Base-by-base conservation (phyloP, 2,113 vertebrate genomes). In the Grammomys dolichurus region DNA sequence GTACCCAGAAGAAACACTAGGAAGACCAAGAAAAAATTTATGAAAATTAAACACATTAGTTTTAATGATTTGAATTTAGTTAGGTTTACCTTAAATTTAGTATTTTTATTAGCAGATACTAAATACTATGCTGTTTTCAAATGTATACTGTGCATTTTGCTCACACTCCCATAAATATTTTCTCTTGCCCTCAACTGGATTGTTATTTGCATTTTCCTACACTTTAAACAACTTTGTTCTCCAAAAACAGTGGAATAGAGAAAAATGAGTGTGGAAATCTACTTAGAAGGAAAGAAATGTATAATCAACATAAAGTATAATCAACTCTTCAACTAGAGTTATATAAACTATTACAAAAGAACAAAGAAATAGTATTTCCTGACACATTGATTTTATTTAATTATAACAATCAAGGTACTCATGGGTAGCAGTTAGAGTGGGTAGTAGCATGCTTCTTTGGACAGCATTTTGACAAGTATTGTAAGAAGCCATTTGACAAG, bases 351-450 rank as follows among this genome's bases (percentile, higher is more conserved):
- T 77, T 81, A 86, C 92, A 77, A 82, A 94, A 80, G 46, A 77
- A 70, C 9, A 90, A 58, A 58, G 16, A 58, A 22, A 26, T 77
- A 67, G 46, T 87, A 54, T 88, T 93, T 90, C 24, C 65, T 26
- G 92, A 91, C 17, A 72, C 77, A 94, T 48, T 93, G 63, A 60
- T 90, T 81, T 96, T 73, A n/a, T 90, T 92, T 14, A 58, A 94
- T 84, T 70, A 73, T 54, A 80, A 87, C 46, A 96, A 72, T 85
- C 46, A 43, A 92, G 17, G 26, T 89, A 36, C 12, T 82, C 48
- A 16, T 13, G 51, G 14, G 43, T 3, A n/a, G 33, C 40, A 90
- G 20, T 48, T 40, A 69, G 9, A 75, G 2, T 91, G 1, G 84
- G 65, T 93, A 40, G 16, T 84, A 87, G 33, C 69, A 26, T 58